Evolutionary conservation across 1,140 invertebrate species (phyloP).

Genomic region (Araneus ventricosus): DNA sequence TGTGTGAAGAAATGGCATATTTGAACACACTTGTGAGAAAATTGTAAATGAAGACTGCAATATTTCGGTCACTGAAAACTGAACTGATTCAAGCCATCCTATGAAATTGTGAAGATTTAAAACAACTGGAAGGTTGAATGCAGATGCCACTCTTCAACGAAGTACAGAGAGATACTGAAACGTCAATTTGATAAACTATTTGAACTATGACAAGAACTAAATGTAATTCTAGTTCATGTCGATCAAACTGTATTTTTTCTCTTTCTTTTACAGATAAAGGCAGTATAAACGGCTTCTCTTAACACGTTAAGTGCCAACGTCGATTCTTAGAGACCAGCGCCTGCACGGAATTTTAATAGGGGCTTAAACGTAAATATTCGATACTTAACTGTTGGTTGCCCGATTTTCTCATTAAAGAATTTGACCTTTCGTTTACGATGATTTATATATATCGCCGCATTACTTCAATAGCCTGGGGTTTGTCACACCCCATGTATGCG

Average conservation of each 20-base stretch:
- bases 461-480: too few species aligned
- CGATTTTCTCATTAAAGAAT: too few species aligned
- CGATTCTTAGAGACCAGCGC: too few species aligned
- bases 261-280: not conserved
- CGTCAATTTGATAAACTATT: not conserved
- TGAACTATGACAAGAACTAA: not conserved
- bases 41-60: not conserved
- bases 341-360: too few species aligned
- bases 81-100: not conserved
- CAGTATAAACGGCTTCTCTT: not conserved
- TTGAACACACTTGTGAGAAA: conserved; percentile 70
- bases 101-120: not conserved
- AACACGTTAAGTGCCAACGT: not conserved
- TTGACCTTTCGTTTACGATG: too few species aligned
- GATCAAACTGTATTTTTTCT: not conserved
- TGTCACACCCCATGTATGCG: too few species aligned
- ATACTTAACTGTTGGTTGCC: too few species aligned
- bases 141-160: not conserved
- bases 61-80: not conserved
- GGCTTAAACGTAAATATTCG: too few species aligned
- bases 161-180: not conserved
- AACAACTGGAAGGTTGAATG: not conserved
- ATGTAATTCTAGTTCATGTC: not conserved
- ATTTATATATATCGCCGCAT: too few species aligned
- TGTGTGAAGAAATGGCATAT: conserved; percentile 78